Percentiles rank a stretch among this genome's conserved stretches.
These are phyloP conservation scores for Drosophila tripunctata DNA, from an alignment of 2,888 invertebrate species.

Conservation along the genomic window DNA sequence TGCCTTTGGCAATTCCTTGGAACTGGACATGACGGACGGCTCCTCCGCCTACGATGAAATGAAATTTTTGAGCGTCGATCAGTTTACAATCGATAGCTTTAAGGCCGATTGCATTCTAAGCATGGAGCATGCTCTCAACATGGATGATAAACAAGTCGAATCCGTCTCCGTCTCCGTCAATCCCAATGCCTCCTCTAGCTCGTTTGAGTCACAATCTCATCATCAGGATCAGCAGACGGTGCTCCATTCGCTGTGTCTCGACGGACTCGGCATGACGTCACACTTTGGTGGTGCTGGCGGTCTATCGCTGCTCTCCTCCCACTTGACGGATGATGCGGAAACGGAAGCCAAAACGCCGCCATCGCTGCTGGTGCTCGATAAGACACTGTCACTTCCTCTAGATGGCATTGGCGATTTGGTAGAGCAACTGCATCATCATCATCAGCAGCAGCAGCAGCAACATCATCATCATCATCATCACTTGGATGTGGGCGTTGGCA, in stretches of 20 bases:
- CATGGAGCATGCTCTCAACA: constrained; percentile 81
- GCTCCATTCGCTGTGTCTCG: constrained; percentile 69
- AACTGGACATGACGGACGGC: constrained; percentile 74
- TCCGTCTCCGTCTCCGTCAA: constrained; percentile 21
- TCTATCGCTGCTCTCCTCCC: constrained; percentile 53
- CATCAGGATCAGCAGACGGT: constrained; percentile 12
- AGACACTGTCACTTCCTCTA: constrained; percentile 82
- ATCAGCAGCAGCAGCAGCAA: constrained; percentile 44
- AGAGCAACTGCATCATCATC: constrained; percentile 75
- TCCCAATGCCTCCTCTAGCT: too few species aligned
- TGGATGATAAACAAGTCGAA: constrained; percentile 73
- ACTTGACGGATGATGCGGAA: constrained; percentile 41
- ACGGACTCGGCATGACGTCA: constrained; percentile 57
- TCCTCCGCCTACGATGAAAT: constrained; percentile 83
- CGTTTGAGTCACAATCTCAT: background rate
- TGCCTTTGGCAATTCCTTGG: constrained; percentile 59
- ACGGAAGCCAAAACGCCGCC: constrained; percentile 78
- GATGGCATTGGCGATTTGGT: constrained; percentile 83
- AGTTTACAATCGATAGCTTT: constrained; percentile 84
- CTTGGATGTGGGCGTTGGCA: constrained; percentile 28
- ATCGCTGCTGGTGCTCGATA: constrained; percentile 82
- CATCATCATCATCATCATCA: constrained; percentile 38
- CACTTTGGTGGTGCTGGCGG: constrained; percentile 64
- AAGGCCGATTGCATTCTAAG: constrained; percentile 84
- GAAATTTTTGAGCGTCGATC: constrained; percentile 84